Evolutionary conservation across 2,888 invertebrate species (phyloP).

Genomic region (Pachydiplax longipennis): DNA sequence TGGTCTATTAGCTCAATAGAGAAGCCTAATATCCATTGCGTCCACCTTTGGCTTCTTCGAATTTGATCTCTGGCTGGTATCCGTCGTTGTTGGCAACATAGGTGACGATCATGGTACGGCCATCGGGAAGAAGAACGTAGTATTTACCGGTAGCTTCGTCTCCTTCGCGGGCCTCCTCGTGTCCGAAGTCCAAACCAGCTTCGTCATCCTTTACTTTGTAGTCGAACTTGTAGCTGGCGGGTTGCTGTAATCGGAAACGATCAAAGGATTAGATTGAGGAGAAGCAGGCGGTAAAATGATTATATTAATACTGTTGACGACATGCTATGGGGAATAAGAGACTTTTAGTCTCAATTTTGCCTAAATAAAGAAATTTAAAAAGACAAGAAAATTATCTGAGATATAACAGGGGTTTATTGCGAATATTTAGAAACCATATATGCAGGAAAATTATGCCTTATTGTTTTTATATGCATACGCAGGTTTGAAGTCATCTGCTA

Average conservation of each 20-base stretch:
- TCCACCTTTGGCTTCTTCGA: neutral
- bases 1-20: too few relatives aligned
- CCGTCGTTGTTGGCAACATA: neutral
- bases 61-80: neutral
- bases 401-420: too few relatives aligned
- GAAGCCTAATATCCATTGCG: neutral
- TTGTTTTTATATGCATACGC: too few relatives aligned
- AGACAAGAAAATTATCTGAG: too few relatives aligned
- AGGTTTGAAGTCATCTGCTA: too few relatives aligned
- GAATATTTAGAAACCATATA: too few relatives aligned
- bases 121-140: neutral
- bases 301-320: too few relatives aligned
- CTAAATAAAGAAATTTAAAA: too few relatives aligned
- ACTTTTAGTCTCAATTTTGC: too few relatives aligned
- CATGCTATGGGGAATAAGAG: too few relatives aligned
- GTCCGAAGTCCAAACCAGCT: neutral
- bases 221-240: neutral
- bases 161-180: neutral
- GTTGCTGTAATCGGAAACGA: neutral
- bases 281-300: neutral
- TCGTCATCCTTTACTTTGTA: neutral
- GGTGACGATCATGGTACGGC: neutral
- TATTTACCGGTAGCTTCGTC: neutral
- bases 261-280: too few relatives aligned
- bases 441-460: too few relatives aligned